Conservation (phyloP, 2,113 vertebrate genomes). For the Progne subis region DNA sequence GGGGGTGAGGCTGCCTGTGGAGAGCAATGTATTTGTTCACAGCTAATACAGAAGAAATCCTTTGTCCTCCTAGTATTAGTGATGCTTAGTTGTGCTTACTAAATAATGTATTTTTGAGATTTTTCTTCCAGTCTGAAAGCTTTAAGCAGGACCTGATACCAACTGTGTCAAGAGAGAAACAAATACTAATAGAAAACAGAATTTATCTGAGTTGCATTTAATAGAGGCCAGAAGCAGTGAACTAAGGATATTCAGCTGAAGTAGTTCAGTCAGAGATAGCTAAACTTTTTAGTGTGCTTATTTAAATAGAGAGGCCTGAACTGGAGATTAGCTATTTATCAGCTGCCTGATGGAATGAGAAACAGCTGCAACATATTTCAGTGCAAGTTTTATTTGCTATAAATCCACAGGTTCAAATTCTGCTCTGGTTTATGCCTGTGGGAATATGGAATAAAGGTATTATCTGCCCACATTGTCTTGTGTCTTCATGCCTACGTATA, state of each 20-base stretch:
- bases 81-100: neutral
- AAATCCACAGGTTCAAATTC: constrained; percentile 16
- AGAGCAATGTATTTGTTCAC: neutral
- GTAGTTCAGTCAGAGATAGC: constrained; percentile 53
- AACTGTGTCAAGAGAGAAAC: constrained; percentile 3
- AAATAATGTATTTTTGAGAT: neutral
- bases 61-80: neutral
- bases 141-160: neutral
- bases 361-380: constrained; percentile 39
- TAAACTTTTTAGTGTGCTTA: constrained; percentile 47
- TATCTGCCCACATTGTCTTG: constrained; percentile 1
- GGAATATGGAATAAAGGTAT: neutral
- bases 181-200: constrained; percentile 4
- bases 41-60: neutral
- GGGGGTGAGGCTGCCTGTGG: rapidly evolving
- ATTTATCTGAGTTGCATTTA: constrained; percentile 48
- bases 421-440: neutral
- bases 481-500: neutral
- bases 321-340: constrained; percentile 65
- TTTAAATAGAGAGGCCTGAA: constrained; percentile 54
- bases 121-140: neutral
- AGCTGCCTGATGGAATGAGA: constrained; percentile 47
- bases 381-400: constrained; percentile 3
- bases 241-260: constrained; percentile 45
- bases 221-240: constrained; percentile 31